Evolutionary conservation across 1,140 invertebrate species (phyloP), one percentile per base, ranked within the genome.

Genomic region (Plodia interpunctella): DNA sequence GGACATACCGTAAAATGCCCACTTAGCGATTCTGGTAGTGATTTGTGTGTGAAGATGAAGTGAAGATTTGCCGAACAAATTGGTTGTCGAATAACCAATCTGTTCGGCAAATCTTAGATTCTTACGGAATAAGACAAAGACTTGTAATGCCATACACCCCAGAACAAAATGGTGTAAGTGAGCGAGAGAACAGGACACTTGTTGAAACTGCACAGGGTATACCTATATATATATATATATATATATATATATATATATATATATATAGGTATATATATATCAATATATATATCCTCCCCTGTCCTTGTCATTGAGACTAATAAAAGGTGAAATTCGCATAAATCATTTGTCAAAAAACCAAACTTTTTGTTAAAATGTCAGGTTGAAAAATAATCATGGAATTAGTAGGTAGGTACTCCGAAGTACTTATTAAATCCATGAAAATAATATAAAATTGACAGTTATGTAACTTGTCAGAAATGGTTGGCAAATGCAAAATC

Each of bases 191-290:
- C 19, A 6, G 55, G 9, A 57, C 55, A 9, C 5, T 57, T 25
- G 38, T 57, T 5, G 38, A 57, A 57, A 49, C 38, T 25, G 38
- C 35, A 21, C 35, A n/a, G n/a, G n/a, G n/a, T n/a, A n/a, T n/a
- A n/a, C n/a, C n/a, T n/a, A n/a, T n/a, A n/a, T n/a, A n/a, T n/a
- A n/a, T n/a, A n/a, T n/a, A n/a, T n/a, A n/a, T n/a, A n/a, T n/a
- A n/a, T n/a, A n/a, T n/a, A n/a, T n/a, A n/a, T n/a, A n/a, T n/a
- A n/a, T n/a, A n/a, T n/a, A n/a, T n/a, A n/a, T n/a, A n/a, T n/a
- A n/a, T n/a, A n/a, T n/a, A n/a, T n/a, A n/a, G n/a, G n/a, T n/a
- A n/a, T n/a, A n/a, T n/a, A n/a, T n/a, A n/a, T n/a, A n/a, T n/a
- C n/a, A n/a, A n/a, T n/a, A n/a, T n/a, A n/a, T n/a, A n/a, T n/a